These are phyloP conservation scores for Drosophila atripex DNA, from an alignment of 2,888 invertebrate genomes.

Conservation along the genomic window DNA sequence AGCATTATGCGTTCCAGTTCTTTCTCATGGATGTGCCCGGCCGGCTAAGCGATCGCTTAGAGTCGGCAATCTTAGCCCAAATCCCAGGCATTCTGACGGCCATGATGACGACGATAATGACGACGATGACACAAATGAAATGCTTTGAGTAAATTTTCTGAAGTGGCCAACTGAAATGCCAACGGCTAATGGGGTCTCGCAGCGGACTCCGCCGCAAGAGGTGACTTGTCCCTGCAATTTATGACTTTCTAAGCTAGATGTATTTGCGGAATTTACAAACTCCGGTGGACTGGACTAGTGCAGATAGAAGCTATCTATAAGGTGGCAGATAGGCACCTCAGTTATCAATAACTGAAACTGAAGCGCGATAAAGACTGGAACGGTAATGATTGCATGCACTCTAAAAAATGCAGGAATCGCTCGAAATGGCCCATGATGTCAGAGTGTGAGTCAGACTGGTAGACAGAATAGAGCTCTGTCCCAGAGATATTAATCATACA, in stretches of 20 bases:
- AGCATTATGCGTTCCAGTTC: constrained; percentile 49
- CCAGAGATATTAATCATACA: constrained; percentile 9
- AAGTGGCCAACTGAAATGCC: constrained; percentile 32
- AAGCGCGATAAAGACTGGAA: constrained; percentile 25
- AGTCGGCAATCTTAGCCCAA: constrained; percentile 21
- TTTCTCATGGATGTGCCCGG: constrained; percentile 38
- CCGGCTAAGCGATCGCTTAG: constrained; percentile 33
- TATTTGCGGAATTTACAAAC: constrained; percentile 14
- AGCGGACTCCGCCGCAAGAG: constrained; percentile 40
- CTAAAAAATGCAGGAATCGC: constrained; percentile 33
- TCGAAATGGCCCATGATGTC: constrained; percentile 35
- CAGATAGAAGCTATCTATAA: constrained; percentile 45
- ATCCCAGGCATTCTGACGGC: constrained; percentile 7
- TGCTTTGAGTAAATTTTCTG: constrained; percentile 39
- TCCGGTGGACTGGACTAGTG: constrained; percentile 8
- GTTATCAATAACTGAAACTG: constrained; percentile 16
- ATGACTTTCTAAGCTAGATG: constrained; percentile 35
- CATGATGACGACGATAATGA: not conserved
- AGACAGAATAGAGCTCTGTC: no score
- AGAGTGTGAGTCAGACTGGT: not conserved
- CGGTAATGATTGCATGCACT: constrained; percentile 33
- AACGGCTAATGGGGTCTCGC: constrained; percentile 43
- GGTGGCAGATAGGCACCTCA: constrained; percentile 40
- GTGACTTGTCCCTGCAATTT: constrained; percentile 57
- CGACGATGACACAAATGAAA: constrained; percentile 47